Percentiles rank a stretch among this genome's conserved stretches.
Evolutionary conservation across 2,888 invertebrate species (phyloP).

Genomic region (Meteorus colon): DNA sequence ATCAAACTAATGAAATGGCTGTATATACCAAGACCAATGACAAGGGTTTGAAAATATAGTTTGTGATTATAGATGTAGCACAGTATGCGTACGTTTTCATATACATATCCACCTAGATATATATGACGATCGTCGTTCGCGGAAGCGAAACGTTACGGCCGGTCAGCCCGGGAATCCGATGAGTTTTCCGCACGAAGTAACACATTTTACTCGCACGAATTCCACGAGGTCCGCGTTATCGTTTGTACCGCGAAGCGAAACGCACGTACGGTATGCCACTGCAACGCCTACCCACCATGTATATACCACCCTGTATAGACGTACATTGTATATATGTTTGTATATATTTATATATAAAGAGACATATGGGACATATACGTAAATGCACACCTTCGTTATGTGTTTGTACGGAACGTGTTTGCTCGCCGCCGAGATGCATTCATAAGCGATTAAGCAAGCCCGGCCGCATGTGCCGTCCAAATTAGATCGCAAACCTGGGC

Average conservation of each 20-base stretch:
- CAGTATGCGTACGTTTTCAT: background rate
- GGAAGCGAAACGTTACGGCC: slow-evolving; percentile 37
- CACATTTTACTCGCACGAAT: slow-evolving; percentile 53
- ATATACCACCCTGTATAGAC: slow-evolving; percentile 20
- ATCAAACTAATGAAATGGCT: background rate
- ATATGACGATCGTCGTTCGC: no score
- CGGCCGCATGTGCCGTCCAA: slow-evolving; percentile 42
- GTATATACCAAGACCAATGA: background rate
- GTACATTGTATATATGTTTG: background rate
- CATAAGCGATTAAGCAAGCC: slow-evolving; percentile 59
- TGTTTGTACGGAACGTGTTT: slow-evolving; percentile 41
- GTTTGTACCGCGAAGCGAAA: slow-evolving; percentile 40
- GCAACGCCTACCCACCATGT: slow-evolving; percentile 3
- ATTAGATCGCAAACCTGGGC: slow-evolving; percentile 48
- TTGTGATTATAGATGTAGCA: background rate
- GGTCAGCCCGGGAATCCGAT: slow-evolving; percentile 50
- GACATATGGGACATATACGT: slow-evolving; percentile 16
- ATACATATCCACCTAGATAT: background rate
- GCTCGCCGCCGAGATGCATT: slow-evolving; percentile 54
- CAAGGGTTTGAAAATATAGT: background rate
- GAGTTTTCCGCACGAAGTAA: slow-evolving; percentile 54
- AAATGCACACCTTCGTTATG: background rate
- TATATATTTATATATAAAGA: slow-evolving; percentile 38
- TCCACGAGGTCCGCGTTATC: slow-evolving; percentile 46
- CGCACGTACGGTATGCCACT: slow-evolving; percentile 31